A percentile compares a stretch with the other conserved stretches of the same genome.
Evolutionary conservation across 2,113 vertebrate genomes (phyloP).

Genomic region (Pachyramphus minor): DNA sequence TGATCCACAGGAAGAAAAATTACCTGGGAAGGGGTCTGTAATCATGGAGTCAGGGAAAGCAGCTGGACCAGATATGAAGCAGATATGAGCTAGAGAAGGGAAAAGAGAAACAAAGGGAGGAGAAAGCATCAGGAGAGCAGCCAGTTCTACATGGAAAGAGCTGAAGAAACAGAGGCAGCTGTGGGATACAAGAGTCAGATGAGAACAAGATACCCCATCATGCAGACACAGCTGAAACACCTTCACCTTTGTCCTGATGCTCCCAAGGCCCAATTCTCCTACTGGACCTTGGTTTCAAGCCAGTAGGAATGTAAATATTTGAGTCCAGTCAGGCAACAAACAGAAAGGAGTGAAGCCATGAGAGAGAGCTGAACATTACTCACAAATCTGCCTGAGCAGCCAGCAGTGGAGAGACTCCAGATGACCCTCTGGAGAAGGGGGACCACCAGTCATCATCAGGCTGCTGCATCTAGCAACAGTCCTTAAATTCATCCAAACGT

Average conservation of each 20-base stretch:
- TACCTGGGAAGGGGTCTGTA: neutral
- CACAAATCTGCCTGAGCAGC: neutral
- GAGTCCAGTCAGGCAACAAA: neutral
- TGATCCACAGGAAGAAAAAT: neutral
- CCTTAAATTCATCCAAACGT: neutral
- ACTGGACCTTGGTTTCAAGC: neutral
- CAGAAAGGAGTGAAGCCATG: neutral
- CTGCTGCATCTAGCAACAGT: neutral
- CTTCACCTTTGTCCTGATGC: neutral
- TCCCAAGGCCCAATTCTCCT: neutral
- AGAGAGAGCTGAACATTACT: neutral
- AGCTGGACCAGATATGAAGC: neutral
- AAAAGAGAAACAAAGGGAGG: neutral
- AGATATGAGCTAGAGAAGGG: neutral
- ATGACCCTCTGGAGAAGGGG: neutral
- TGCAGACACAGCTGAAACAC: neutral
- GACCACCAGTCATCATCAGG: neutral
- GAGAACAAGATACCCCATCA: neutral
- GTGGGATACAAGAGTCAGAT: neutral
- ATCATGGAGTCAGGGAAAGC: neutral
- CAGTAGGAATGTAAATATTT: neutral
- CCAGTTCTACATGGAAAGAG: neutral
- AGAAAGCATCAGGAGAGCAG: neutral
- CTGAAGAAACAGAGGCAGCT: neutral
- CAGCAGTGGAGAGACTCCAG: fast-evolving